A percentile compares a stretch with the other conserved stretches of the same genome.
These are phyloP conservation scores for Lordiphosa mommai DNA, from an alignment of 1,140 invertebrate species.

Conservation along the genomic window DNA sequence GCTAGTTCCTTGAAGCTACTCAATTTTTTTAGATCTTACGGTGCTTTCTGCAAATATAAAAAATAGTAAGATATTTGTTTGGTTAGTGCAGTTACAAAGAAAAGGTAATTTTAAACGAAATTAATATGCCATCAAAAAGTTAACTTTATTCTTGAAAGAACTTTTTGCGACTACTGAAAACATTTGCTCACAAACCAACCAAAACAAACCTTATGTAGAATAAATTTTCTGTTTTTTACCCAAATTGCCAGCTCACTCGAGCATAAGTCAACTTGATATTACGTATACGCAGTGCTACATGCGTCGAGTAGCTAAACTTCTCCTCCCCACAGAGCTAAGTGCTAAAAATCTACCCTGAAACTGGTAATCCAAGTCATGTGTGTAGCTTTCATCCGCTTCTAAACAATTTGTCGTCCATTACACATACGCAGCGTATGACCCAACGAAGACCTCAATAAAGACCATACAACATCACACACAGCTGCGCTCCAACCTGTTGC, in stretches of 20 bases:
- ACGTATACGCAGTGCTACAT: constrained; percentile 32
- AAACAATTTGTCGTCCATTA: constrained; percentile 60
- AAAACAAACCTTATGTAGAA: too few relatives aligned
- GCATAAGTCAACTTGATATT: constrained; percentile 12
- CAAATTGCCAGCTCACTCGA: neutral
- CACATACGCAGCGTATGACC: constrained; percentile 37
- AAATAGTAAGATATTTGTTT: too few relatives aligned
- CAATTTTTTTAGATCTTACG: too few relatives aligned
- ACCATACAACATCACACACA: constrained; percentile 31
- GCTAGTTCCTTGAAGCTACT: too few relatives aligned
- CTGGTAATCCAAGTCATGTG: constrained; percentile 55
- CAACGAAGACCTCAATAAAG: constrained; percentile 13
- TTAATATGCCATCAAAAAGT: too few relatives aligned
- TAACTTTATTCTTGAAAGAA: too few relatives aligned
- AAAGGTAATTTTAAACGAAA: too few relatives aligned
- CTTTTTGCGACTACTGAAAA: too few relatives aligned
- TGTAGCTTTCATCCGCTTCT: constrained; percentile 27
- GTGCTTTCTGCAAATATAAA: too few relatives aligned
- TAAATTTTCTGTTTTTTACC: neutral
- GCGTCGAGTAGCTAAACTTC: neutral
- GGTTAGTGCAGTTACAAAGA: too few relatives aligned
- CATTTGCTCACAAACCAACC: too few relatives aligned
- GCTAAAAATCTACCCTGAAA: constrained; percentile 24
- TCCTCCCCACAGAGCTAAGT: constrained; percentile 1
- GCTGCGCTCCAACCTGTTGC: constrained; percentile 46